Evolutionary conservation across 1,140 invertebrate genomes (phyloP), one percentile per base, ranked within the genome.

Genomic region (Scaptomyza graminum): DNA sequence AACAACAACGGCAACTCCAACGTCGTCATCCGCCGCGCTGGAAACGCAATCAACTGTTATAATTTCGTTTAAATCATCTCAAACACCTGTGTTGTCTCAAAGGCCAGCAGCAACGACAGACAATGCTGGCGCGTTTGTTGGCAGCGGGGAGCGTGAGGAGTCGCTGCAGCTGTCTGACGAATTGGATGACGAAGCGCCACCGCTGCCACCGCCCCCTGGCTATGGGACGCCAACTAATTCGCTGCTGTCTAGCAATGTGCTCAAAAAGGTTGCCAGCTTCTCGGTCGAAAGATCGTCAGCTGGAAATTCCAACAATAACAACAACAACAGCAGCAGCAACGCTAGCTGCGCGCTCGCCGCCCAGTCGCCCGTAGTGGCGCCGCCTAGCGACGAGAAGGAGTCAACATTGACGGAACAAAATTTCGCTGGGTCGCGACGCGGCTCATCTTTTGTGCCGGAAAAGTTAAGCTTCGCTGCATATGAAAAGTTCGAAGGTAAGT

Each of bases 401-500:
- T 60, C 78, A 67, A 81, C 83, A 51, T 51, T 84, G 43, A 50
- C 75, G 65, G 61, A 47, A 67, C 74, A 16, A 41, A 49, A 62
- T 56, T 51, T 13, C 43, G 75, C 41, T 39, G 76, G 84, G 41
- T 84, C 76, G 72, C 85, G 85, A 56, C 94, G 94, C 49, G 83
- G 83, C 68, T 95, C 95, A 37, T 95, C 95, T 90, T 95, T 95
- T 91, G 94, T 96, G 63, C 96, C 96, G 4, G 95, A 97, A 90
- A 97, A 97, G 92, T 92, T 97, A 74, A 95, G 97, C 92, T 96
- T 96, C 92, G 94, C 95, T 89, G 93, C 96, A 43, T 96, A 95
- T 88, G 96, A 97, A 92, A 97, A 96, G 92, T 97, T 97, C 92
- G 96, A 97, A 96, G 97, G 96, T 97, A 93, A 94, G 91, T 85